phyloP scores from a whole-genome alignment of 1,140 invertebrate genomes.

The Carcinoscorpius rotundicauda region DNA sequence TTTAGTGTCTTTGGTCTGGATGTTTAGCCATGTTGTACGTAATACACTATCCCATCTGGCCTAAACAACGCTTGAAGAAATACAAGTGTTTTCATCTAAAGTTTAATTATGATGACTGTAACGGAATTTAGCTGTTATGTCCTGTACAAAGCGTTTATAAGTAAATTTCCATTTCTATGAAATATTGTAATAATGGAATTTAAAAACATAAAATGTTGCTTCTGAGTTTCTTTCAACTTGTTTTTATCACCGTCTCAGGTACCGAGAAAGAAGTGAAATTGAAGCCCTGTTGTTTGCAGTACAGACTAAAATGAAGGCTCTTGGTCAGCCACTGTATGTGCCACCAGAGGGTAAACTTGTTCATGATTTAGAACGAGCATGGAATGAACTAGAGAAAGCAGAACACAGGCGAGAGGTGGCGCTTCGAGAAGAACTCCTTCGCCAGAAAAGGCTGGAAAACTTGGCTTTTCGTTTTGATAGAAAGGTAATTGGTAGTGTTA shows the following conservation, averaged over 20 bases:
- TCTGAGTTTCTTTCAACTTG: too few species aligned
- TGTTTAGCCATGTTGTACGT: too few species aligned
- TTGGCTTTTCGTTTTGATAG: conserved; percentile 91
- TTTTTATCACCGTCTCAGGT: conserved; percentile 40
- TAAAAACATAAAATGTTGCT: too few species aligned
- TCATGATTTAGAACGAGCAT: conserved; percentile 84
- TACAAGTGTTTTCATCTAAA: too few species aligned
- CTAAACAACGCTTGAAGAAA: too few species aligned
- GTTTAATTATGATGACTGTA: too few species aligned
- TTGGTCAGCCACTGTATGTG: conserved; percentile 78
- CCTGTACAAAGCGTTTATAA: too few species aligned
- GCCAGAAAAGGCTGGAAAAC: conserved; percentile 88
- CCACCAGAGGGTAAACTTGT: conserved; percentile 80
- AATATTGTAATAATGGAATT: too few species aligned
- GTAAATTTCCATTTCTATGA: too few species aligned
- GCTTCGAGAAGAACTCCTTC: conserved; percentile 72
- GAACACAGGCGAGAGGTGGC: conserved; percentile 91
- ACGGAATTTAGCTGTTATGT: too few species aligned
- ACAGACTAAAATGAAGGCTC: conserved; percentile 86
- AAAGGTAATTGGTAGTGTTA: conserved; percentile 31
- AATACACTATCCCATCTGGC: too few species aligned
- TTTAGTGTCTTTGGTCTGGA: too few species aligned
- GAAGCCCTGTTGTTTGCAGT: conserved; percentile 94
- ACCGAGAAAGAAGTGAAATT: conserved; percentile 91
- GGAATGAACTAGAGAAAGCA: conserved; percentile 83